Conservation (phyloP, 2,888 invertebrate species). For the Plebejus melissa region DNA sequence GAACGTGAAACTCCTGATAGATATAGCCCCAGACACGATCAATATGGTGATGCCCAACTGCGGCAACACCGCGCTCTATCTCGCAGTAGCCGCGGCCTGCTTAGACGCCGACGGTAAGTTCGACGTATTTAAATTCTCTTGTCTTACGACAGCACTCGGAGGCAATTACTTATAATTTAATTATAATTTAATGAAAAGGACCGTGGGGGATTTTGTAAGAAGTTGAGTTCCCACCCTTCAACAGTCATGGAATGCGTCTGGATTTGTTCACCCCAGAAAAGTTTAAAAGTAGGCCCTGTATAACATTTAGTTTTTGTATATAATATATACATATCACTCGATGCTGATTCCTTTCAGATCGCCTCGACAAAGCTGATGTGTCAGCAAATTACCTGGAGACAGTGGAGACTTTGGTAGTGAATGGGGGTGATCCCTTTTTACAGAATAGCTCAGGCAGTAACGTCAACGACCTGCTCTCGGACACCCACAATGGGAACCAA, state of each 20-base stretch:
- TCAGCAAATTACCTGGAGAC: slow-evolving; percentile 53
- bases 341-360: slow-evolving; percentile 43
- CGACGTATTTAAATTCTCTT: neutral
- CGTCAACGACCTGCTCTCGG: slow-evolving; percentile 63
- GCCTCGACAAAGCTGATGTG: slow-evolving; percentile 51
- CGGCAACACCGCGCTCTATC: slow-evolving; percentile 71
- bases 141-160: neutral
- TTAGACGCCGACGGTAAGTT: slow-evolving; percentile 52
- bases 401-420: slow-evolving; percentile 59
- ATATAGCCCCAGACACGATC: slow-evolving; percentile 47
- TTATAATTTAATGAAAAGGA: too few species aligned
- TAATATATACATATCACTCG: neutral
- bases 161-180: too few species aligned
- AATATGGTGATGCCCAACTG: slow-evolving; percentile 62
- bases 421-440: slow-evolving; percentile 63
- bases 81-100: slow-evolving; percentile 61
- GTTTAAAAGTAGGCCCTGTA: too few species aligned
- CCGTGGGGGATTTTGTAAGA: too few species aligned
- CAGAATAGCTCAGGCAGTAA: slow-evolving; percentile 65
- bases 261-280: too few species aligned
- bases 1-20: slow-evolving; percentile 53
- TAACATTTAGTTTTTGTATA: too few species aligned
- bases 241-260: too few species aligned
- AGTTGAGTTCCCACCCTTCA: too few species aligned
- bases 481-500: slow-evolving; percentile 46